A percentile compares a stretch with the other conserved stretches of the same genome.
Conservation (phyloP, 2,888 invertebrate genomes). For the Allolobophora icterica region DNA sequence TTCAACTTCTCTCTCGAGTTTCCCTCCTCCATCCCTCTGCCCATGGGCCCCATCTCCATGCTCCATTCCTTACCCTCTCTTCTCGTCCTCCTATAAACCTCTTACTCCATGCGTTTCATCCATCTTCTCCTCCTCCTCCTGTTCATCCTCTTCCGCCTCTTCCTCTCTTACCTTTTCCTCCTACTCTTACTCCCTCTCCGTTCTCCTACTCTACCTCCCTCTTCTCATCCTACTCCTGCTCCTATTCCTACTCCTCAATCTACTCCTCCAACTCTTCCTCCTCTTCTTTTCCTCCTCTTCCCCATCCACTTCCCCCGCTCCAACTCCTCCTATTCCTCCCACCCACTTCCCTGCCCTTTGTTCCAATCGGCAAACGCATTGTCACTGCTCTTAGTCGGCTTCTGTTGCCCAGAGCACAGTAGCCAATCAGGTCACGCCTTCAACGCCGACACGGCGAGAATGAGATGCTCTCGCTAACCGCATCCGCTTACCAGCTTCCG, state of each 20-base stretch:
- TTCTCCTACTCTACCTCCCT: too few relatives aligned
- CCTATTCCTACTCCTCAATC: too few relatives aligned
- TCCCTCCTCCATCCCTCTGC: neutral
- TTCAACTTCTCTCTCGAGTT: neutral
- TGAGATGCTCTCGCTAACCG: neutral
- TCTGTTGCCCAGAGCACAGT: neutral
- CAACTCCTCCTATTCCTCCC: neutral
- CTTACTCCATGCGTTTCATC: neutral
- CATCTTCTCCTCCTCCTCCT: neutral
- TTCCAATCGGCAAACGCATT: neutral
- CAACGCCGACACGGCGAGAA: neutral
- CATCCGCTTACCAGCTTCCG: neutral
- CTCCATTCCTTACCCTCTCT: neutral
- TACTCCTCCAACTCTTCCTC: too few relatives aligned
- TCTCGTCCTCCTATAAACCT: neutral
- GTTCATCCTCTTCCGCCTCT: too few relatives aligned
- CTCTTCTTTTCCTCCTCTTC: too few relatives aligned
- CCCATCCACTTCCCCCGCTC: neutral
- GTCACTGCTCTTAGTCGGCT: neutral
- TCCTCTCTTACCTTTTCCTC: too few relatives aligned
- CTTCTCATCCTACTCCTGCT: too few relatives aligned
- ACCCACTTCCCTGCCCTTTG: neutral
- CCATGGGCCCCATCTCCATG: neutral
- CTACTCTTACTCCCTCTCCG: too few relatives aligned
- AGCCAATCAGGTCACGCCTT: constrained; percentile 7